phyloP scores from a whole-genome alignment of 2,797 vertebrate species.

The Trichosurus vulpecula region DNA sequence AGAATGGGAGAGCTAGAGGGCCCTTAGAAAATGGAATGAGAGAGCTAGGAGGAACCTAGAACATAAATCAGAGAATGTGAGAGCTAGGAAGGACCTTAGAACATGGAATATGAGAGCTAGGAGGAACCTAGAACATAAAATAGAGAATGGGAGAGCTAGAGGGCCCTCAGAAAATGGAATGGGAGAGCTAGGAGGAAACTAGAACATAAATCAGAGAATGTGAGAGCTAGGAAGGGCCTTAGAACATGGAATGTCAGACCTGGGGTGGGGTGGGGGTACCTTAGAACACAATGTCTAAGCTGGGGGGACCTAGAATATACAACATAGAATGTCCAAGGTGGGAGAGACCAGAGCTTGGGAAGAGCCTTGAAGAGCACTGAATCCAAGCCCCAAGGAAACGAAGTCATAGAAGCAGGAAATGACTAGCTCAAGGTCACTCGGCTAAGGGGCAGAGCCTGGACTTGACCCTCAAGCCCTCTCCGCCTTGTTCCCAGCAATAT shows the following conservation, averaged over 20 bases:
- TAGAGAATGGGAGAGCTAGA: too few species aligned
- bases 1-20: too few species aligned
- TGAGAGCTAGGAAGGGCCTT: not conserved
- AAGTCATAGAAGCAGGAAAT: not conserved
- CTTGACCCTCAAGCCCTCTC: not conserved
- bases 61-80: too few species aligned
- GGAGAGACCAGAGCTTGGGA: not conserved
- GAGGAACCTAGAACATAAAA: not conserved
- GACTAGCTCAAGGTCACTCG: not conserved
- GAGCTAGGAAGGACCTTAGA: not conserved
- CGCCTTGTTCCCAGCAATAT: not conserved
- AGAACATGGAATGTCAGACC: not conserved
- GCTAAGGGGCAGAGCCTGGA: not conserved
- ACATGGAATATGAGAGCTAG: not conserved
- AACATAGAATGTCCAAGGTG: not conserved
- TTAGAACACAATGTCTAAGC: not conserved
- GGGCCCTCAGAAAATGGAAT: too few species aligned
- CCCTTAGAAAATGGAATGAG: too few species aligned
- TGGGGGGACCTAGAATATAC: not conserved
- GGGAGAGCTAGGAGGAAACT: too few species aligned
- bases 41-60: too few species aligned
- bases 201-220: too few species aligned
- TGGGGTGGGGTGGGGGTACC: not conserved
- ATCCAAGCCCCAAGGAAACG: not conserved
- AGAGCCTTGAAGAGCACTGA: not conserved